Base-by-base conservation (phyloP, 2,888 invertebrate genomes). In the Entomobrya proxima region DNA sequence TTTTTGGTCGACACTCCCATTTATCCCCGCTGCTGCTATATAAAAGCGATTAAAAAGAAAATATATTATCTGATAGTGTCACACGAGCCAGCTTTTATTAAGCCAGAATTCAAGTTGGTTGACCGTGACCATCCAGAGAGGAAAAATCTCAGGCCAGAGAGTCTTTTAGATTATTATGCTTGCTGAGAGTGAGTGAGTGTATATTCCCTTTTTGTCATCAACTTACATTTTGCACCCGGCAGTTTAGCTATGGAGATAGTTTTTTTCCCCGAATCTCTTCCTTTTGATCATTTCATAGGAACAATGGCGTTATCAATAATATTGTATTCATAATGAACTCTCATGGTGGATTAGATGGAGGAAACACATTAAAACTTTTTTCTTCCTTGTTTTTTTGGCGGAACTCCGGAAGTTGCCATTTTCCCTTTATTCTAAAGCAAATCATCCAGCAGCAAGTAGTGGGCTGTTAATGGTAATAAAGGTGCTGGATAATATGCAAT, bases 21-120 rank as follows among this genome's bases (percentile, higher is more conserved):
- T n/a, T n/a, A n/a, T n/a, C n/a, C n/a, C 32, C 64, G 47, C 9
- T 27, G 37, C 67, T 69, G 47, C 58, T 72, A 72, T 72, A 80
- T 55, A 80, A 72, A 52, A 40, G 44, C 80, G 80, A 80, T 80
- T 80, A 80, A 80, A 72, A 58, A 18, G 32, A 78, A 64, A 50
- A 78, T 78, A 44, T 55, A 67, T 35, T 37, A 6, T 69, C 27
- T 69, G 69, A 69, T 69, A 44, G 27, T 44, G 69, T 69, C 69
- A 44, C 69, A 35, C 35, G 18, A 24, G 76, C 40, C n/a, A n/a
- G n/a, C n/a, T n/a, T 69, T 69, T 69, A 58, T 58, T 37, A 76
- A 76, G 61, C 76, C 77, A 44, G n/a, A 52, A 27, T 79, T 72
- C 40, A 72, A 58, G 64, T 80, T 58, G 44, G 80, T 72, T 80